These are phyloP conservation scores for Stichodactyla mertensii DNA, from an alignment of 64 coral and sea anemone genomes.

Conservation along the genomic window DNA sequence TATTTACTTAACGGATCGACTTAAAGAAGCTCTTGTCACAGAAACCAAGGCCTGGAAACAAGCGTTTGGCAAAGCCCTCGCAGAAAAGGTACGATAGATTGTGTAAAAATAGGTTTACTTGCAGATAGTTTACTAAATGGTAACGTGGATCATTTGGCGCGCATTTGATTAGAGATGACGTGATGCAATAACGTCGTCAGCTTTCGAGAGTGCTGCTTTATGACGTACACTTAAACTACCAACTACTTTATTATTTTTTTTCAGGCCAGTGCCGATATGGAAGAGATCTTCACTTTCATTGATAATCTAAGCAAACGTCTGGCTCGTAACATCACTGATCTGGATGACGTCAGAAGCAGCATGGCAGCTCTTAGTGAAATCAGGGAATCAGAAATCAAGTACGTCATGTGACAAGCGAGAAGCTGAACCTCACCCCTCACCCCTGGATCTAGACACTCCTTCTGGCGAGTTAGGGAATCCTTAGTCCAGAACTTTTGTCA, in stretches of 20 bases:
- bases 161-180: too few species aligned
- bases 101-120: background rate
- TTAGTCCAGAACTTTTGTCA: too few species aligned
- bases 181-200: too few species aligned
- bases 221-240: too few species aligned
- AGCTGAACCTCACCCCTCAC: too few species aligned
- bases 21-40: slow-evolving; percentile 86
- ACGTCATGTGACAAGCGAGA: background rate
- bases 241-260: background rate
- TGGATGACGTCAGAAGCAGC: slow-evolving; percentile 95
- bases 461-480: too few species aligned
- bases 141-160: too few species aligned
- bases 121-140: background rate
- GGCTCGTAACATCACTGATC: slow-evolving; percentile 76
- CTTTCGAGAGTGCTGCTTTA: too few species aligned
- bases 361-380: slow-evolving; percentile 95
- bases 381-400: slow-evolving; percentile 98
- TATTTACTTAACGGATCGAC: slow-evolving; percentile 76
- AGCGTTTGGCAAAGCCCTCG: slow-evolving; percentile 90
- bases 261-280: slow-evolving; percentile 98
- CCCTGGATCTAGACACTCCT: too few species aligned
- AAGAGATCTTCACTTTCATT: slow-evolving; percentile 98
- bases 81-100: slow-evolving; percentile 64
- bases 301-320: slow-evolving; percentile 91
- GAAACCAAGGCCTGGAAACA: slow-evolving; percentile 99